These are phyloP conservation scores for Fregata magnificens DNA, from an alignment of 2,113 vertebrate species.

Conservation along the genomic window DNA sequence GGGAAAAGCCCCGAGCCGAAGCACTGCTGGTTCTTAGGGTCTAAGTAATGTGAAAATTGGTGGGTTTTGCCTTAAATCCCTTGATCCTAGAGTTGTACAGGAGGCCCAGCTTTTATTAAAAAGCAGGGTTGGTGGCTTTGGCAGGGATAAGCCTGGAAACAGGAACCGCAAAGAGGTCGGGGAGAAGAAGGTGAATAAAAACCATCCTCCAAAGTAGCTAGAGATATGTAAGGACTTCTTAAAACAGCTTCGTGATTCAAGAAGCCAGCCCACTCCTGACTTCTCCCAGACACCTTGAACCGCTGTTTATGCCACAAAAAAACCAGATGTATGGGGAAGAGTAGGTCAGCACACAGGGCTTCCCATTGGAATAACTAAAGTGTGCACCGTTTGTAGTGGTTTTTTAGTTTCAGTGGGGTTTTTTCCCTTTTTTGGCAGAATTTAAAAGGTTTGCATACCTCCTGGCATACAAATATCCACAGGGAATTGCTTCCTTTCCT, in stretches of 20 bases:
- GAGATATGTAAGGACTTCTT: not conserved
- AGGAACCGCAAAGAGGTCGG: not conserved
- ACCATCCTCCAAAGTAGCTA: not conserved
- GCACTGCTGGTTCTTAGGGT: not conserved
- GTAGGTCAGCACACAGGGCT: not conserved
- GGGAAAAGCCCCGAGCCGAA: not conserved
- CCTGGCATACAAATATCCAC: not conserved
- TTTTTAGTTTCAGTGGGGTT: not conserved
- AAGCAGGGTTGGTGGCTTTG: not conserved
- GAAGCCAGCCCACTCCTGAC: not conserved
- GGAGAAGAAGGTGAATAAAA: not conserved
- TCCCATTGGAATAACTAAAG: not conserved
- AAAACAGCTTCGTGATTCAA: not conserved
- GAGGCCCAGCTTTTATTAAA: not conserved
- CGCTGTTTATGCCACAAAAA: not conserved
- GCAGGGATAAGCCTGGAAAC: not conserved
- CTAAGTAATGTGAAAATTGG: not conserved
- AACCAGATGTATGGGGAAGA: not conserved
- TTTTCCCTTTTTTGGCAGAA: not conserved
- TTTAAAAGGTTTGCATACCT: not conserved
- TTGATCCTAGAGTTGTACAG: not conserved
- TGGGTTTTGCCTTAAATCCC: not conserved
- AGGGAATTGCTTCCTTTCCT: not conserved
- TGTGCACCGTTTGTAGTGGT: rapidly evolving
- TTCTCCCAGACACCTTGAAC: not conserved